Percentiles rank a stretch among this genome's conserved stretches.
phyloP scores from a whole-genome alignment of 2,888 invertebrate species.

The Epistrophe eligans region DNA sequence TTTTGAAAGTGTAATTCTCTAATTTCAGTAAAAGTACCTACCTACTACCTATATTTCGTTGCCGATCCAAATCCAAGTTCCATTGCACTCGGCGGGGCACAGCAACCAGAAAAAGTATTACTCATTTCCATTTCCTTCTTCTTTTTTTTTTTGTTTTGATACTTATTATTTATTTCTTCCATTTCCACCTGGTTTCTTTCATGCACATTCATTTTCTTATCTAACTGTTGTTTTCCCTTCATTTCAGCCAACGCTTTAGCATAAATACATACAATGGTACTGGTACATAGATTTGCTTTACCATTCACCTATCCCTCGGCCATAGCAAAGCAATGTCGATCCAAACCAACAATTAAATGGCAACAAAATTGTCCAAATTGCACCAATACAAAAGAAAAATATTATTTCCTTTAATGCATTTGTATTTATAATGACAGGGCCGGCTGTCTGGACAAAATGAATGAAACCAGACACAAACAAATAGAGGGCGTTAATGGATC shows the following conservation, averaged over 20 bases:
- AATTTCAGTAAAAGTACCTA: slow-evolving; percentile 53
- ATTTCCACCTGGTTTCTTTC: slow-evolving; percentile 68
- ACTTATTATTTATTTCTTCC: slow-evolving; percentile 23
- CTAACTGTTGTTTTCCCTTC: slow-evolving; percentile 61
- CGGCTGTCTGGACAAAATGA: not conserved
- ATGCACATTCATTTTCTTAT: slow-evolving; percentile 60
- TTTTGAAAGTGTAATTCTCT: slow-evolving; percentile 48
- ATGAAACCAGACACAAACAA: not conserved
- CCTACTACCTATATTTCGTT: not conserved
- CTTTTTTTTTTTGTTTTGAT: slow-evolving; percentile 20
- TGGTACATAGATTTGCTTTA: not conserved
- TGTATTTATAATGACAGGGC: not conserved
- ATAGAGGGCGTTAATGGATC: not conserved
- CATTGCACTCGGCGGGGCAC: slow-evolving; percentile 57
- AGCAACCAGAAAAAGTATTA: slow-evolving; percentile 16
- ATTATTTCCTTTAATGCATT: slow-evolving; percentile 7
- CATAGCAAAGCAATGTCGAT: not conserved
- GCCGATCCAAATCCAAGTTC: slow-evolving; percentile 40
- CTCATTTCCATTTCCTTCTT: slow-evolving; percentile 57
- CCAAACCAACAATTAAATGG: slow-evolving; percentile 31
- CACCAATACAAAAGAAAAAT: slow-evolving; percentile 41
- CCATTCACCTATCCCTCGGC: not conserved
- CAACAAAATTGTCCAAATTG: slow-evolving; percentile 69
- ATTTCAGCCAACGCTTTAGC: slow-evolving; percentile 17
- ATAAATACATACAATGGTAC: not conserved